Evolutionary conservation across 2,888 invertebrate genomes (phyloP), one percentile per base, ranked within the genome.

Genomic region (Leptinotarsa rubiginosa): DNA sequence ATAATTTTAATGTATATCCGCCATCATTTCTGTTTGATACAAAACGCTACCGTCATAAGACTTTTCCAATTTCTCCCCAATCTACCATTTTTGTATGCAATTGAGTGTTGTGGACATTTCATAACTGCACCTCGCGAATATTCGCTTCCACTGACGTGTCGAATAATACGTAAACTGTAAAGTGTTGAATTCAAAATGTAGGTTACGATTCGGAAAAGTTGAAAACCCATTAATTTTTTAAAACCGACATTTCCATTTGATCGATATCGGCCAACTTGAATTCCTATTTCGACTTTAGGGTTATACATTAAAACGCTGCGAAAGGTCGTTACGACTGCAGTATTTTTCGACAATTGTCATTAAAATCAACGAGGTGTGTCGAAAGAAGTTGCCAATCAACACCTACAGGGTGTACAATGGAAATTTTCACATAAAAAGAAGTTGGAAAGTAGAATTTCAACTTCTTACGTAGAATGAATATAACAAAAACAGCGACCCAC

Each of bases 141-240:
- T 50, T n/a, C 50, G 50, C 50, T 16, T 50, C 13, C 3, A 50
- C 15, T 50, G 50, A 50, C 50, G 50, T 50, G 4, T 50, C 5
- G 50, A 50, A 50, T 50, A 13, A 50, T 12, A 50, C 50, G 50
- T 50, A 50, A 50, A 50, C 50, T 16, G 50, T 15, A 1, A 15
- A 7, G 50, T 50, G n/a, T n/a, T 50, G n/a, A 50, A 50, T 50
- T 50, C n/a, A 12, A 56, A 20, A 56, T 56, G 56, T 20, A n/a
- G 56, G 56, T 56, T 18, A 56, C 56, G 56, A 20, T 22, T 18
- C 50, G 50, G 50, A 50, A 50, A 50, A 20, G 18, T 56, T 20
- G 56, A 56, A 18, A 56, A 20, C 56, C 56, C 12, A 56, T 56
- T 56, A 56, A 56, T 18, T n/a, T 20, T 56, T 56, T 18, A 56